phyloP scores from a whole-genome alignment of 2,888 invertebrate genomes.

The Xestia xanthographa region DNA sequence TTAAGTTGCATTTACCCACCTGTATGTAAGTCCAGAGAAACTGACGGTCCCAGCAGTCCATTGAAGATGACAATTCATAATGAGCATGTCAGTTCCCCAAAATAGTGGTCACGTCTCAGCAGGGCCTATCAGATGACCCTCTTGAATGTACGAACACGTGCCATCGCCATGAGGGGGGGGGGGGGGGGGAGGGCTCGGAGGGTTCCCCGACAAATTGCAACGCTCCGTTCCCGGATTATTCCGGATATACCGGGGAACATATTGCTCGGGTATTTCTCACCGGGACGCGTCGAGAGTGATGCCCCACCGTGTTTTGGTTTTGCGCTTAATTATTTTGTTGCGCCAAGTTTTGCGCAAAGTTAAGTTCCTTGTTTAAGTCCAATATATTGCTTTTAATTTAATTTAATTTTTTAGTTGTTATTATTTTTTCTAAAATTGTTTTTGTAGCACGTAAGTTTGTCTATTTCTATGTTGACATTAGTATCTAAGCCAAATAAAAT shows the following conservation, averaged over 20 bases:
- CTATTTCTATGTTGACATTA: no score
- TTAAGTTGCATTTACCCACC: background rate
- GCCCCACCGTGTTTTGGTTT: slow-evolving; percentile 61
- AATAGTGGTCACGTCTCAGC: slow-evolving; percentile 63
- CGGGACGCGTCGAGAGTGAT: slow-evolving; percentile 67
- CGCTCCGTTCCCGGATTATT: slow-evolving; percentile 72
- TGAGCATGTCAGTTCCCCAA: slow-evolving; percentile 27
- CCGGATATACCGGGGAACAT: slow-evolving; percentile 74
- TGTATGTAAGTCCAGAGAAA: background rate
- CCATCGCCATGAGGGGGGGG: slow-evolving; percentile 43
- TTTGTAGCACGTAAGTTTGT: no score
- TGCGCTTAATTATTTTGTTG: slow-evolving; percentile 64
- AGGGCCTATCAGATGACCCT: slow-evolving; percentile 56
- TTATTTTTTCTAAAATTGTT: no score
- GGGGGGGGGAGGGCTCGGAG: slow-evolving; percentile 50
- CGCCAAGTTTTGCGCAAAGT: slow-evolving; percentile 38
- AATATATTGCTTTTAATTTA: slow-evolving; percentile 53
- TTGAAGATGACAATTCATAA: slow-evolving; percentile 40
- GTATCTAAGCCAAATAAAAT: no score
- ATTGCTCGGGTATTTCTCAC: slow-evolving; percentile 75
- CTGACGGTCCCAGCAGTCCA: background rate
- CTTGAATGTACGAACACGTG: slow-evolving; percentile 69
- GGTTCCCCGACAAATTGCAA: slow-evolving; percentile 74
- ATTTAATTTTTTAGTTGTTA: no score
- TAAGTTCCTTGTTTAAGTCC: slow-evolving; percentile 43